Base-by-base conservation (phyloP, 2,888 invertebrate species). In the Mythimna pallens region DNA sequence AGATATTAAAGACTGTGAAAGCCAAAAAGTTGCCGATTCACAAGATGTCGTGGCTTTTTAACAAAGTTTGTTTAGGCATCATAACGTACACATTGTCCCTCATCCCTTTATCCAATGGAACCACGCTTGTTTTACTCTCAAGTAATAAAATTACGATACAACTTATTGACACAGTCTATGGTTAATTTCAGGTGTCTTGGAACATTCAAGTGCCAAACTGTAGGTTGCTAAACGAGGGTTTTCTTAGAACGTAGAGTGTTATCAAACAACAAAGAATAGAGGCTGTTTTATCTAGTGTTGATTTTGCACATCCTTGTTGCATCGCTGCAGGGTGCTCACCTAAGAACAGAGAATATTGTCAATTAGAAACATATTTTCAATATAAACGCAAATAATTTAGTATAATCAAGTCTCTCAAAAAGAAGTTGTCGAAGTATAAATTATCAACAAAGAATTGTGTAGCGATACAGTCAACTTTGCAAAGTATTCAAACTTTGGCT, bases 251-350 rank as follows among this genome's bases (percentile, higher is more conserved):
- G 58, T 89, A 92, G 6, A 93, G 64, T 61, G 88, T 89, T 62
- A 93, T 68, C 62, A 94, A 77, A 78, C 91, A 91, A 86, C 92
- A 93, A 58, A 93, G 50, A 66, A 94, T 84, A 34, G 91, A 91
- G 2, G 92, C 90, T 54, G 92, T 87, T 80, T 90, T 91, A 78
- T 96, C 94, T 65, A 95, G 80, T 7, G 93, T 89, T 10, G 94
- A 94, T 83, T 92, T 94, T 8, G 95, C 94, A 77, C 94, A 93
- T 58, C 96, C 96, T 78, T 96, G 96, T 81, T 96, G 96, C 96
- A 96, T 96, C 0, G 96, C 96, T 8, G 96, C 96, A 12, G 96
- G 96, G 74, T 96, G 95, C 80, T 96, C 96, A 83, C 96, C 96
- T 96, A 87, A 9, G 85, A 89, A 86, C 62, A 80, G 57, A 70